phyloP scores from a whole-genome alignment of 1,140 invertebrate genomes.

The Caenorhabditis elegans region DNA sequence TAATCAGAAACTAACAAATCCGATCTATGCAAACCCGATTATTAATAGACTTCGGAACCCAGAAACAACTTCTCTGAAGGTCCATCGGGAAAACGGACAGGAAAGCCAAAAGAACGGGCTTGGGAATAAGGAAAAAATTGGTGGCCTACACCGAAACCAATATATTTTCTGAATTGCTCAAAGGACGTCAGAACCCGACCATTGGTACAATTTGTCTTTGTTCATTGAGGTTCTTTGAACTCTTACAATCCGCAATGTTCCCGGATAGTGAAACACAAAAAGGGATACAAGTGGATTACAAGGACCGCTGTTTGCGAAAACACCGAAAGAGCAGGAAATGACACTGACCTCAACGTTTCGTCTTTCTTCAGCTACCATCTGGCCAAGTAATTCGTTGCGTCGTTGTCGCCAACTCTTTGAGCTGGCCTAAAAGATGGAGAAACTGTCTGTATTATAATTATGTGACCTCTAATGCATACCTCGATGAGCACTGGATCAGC shows the following conservation, averaged over 20 bases:
- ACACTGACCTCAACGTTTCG: slow-evolving; percentile 75
- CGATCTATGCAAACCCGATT: too few relatives aligned
- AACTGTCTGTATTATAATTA: not conserved
- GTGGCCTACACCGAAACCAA: slow-evolving; percentile 20
- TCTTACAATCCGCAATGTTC: not conserved
- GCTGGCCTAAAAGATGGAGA: not conserved
- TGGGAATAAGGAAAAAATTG: not conserved
- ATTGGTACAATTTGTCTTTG: not conserved
- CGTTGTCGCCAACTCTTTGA: slow-evolving; percentile 25
- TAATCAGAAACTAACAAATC: too few relatives aligned
- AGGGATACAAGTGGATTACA: not conserved
- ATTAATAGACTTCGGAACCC: too few relatives aligned
- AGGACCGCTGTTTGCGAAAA: not conserved
- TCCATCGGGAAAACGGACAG: not conserved
- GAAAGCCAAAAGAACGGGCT: not conserved
- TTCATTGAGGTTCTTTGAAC: not conserved
- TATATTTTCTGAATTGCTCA: not conserved
- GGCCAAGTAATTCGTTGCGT: slow-evolving; percentile 34
- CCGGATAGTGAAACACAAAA: not conserved
- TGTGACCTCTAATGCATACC: not conserved
- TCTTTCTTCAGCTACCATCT: slow-evolving; percentile 79
- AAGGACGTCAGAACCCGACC: slow-evolving; percentile 11
- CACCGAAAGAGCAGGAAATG: slow-evolving; percentile 2
- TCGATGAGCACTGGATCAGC: slow-evolving; percentile 12
- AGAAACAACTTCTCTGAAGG: not conserved